Conservation (phyloP, 1,140 invertebrate genomes). For the Aphelinus atriplicis region DNA sequence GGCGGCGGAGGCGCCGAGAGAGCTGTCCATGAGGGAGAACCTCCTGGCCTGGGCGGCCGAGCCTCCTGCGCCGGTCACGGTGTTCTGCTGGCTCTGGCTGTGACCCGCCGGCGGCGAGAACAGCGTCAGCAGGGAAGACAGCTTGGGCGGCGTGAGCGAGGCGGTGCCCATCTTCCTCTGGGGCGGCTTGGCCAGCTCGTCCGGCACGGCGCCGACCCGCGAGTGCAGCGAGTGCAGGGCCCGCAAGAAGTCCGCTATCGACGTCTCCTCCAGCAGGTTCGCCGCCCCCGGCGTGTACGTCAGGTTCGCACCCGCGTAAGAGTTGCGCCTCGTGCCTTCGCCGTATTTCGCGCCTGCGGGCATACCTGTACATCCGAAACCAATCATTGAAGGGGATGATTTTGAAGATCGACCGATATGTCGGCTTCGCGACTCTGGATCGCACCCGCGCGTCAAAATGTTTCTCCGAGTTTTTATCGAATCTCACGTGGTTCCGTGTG, state of each 20-base stretch:
- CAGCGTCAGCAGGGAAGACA: slow-evolving; percentile 61
- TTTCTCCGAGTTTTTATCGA: too few species aligned
- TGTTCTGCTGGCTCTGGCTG: slow-evolving; percentile 53
- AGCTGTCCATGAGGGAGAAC: slow-evolving; percentile 51
- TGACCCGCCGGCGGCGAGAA: slow-evolving; percentile 54
- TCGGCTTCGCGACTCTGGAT: too few species aligned
- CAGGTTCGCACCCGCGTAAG: slow-evolving; percentile 46
- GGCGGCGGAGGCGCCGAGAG: slow-evolving; percentile 46
- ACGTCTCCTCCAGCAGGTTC: slow-evolving; percentile 78
- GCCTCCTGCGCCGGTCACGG: slow-evolving; percentile 42
- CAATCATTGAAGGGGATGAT: too few species aligned
- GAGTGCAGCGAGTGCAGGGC: slow-evolving; percentile 73
- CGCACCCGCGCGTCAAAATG: too few species aligned
- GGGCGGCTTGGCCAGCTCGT: slow-evolving; percentile 48
- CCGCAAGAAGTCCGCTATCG: slow-evolving; percentile 77
- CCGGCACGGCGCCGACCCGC: slow-evolving; percentile 53
- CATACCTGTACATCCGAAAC: too few species aligned
- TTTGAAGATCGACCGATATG: too few species aligned
- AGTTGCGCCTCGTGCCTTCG: slow-evolving; percentile 25
- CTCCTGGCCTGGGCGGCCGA: slow-evolving; percentile 40
- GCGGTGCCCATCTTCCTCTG: slow-evolving; percentile 70
- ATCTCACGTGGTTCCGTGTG: too few species aligned
- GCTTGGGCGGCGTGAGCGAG: slow-evolving; percentile 60
- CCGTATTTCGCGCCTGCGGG: too few species aligned
- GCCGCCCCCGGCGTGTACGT: slow-evolving; percentile 57